phyloP scores from a whole-genome alignment of 2,113 vertebrate species.

The Tyrannus savana region DNA sequence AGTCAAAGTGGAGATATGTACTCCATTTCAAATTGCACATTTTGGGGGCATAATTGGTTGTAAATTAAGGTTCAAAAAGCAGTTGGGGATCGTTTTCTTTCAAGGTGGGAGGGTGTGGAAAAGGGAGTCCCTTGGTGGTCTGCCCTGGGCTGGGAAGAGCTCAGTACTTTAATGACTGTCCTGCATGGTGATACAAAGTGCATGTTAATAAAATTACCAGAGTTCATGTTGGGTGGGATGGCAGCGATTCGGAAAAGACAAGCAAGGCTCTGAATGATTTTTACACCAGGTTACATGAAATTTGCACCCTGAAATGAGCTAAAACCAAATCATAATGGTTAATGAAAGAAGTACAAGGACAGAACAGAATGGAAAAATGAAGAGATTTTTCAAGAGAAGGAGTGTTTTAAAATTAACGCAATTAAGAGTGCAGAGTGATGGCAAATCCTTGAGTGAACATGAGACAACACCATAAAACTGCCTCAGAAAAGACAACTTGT shows the following conservation, averaged over 20 bases:
- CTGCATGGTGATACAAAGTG: neutral
- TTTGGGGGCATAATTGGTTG: neutral
- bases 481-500: neutral
- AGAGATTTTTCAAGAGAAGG: neutral
- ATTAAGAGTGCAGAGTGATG: neutral
- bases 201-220: neutral
- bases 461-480: neutral
- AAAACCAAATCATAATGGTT: neutral
- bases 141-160: neutral
- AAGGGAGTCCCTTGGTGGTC: neutral
- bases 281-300: neutral
- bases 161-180: neutral
- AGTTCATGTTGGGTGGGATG: neutral
- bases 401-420: neutral
- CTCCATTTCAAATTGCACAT: neutral
- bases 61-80: neutral
- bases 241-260: neutral
- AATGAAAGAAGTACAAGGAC: neutral
- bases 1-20: rapidly evolving
- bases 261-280: neutral
- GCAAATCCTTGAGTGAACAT: neutral
- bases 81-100: neutral
- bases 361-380: neutral
- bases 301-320: neutral
- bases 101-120: neutral